phyloP scores from a whole-genome alignment of 2,888 invertebrate species.

The Drosophila fungiperda region DNA sequence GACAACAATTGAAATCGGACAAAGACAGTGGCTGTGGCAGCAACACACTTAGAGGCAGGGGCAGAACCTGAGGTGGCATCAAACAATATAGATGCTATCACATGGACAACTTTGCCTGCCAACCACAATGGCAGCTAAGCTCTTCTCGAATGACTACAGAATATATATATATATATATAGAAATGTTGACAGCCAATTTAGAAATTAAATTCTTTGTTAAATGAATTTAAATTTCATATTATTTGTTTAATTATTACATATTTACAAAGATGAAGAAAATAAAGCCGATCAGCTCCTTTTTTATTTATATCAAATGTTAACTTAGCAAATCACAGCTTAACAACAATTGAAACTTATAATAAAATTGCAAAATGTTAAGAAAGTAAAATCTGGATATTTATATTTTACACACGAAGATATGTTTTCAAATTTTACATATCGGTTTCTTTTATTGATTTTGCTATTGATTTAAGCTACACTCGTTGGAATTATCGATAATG shows the following conservation, averaged over 20 bases:
- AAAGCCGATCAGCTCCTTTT: not conserved
- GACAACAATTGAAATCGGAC: slow-evolving; percentile 22
- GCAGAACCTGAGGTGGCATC: slow-evolving; percentile 34
- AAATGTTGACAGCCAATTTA: no score
- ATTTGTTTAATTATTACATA: not conserved
- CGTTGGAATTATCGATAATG: not conserved
- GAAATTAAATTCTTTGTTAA: no score
- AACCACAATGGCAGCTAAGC: slow-evolving; percentile 33
- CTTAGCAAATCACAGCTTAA: not conserved
- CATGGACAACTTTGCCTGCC: slow-evolving; percentile 31
- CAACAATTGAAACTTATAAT: not conserved
- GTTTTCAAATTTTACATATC: no score
- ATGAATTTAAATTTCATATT: not conserved
- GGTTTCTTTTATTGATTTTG: no score
- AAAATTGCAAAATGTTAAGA: not conserved
- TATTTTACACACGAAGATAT: no score
- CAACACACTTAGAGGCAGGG: slow-evolving; percentile 4
- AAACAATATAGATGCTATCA: slow-evolving; percentile 65
- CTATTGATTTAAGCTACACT: not conserved
- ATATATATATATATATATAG: no score
- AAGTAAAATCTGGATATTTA: no score
- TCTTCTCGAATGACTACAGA: not conserved
- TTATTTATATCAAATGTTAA: not conserved
- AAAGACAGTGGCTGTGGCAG: slow-evolving; percentile 1
- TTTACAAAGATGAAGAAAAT: not conserved